A percentile compares a stretch with the other conserved stretches of the same genome.
phyloP scores from a whole-genome alignment of 1,140 invertebrate genomes.

The Brachionus rotundiformis region DNA sequence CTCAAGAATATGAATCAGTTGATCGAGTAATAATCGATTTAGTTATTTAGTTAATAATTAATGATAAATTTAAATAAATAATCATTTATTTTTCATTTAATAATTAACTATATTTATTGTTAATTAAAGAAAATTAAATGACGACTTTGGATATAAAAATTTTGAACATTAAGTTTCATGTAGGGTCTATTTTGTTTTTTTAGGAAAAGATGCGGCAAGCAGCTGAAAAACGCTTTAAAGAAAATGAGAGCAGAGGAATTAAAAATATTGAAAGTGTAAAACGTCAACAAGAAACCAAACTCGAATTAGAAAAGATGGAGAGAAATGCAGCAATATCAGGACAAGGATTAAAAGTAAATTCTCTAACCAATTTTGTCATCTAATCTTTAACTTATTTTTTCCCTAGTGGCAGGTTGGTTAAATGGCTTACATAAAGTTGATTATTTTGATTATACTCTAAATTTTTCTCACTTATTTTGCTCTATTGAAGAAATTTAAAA shows the following conservation, averaged over 20 bases:
- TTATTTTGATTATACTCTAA: not conserved
- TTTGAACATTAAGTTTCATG: no score
- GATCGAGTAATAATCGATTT: not conserved
- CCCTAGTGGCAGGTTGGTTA: conserved; percentile 28
- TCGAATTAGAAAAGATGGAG: conserved; percentile 40
- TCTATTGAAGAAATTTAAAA: not conserved
- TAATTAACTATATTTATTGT: no score
- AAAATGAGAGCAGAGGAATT: conserved; percentile 26
- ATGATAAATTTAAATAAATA: not conserved
- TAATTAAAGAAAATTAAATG: no score
- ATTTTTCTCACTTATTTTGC: not conserved
- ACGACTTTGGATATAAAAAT: no score
- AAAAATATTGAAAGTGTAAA: conserved; percentile 46
- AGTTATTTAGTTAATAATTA: not conserved
- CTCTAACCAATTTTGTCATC: not conserved
- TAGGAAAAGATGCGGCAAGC: conserved; percentile 39
- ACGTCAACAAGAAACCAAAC: not conserved
- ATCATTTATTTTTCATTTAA: no score
- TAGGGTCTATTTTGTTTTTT: not conserved
- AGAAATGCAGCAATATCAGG: not conserved
- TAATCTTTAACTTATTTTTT: not conserved
- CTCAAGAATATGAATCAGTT: conserved; percentile 12
- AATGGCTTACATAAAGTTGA: not conserved
- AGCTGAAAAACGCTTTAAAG: not conserved
- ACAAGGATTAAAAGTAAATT: not conserved